Percentiles rank a stretch among this genome's conserved stretches.
Conservation (phyloP, 2,113 vertebrate genomes). For the Pelecanoides urinatrix region DNA sequence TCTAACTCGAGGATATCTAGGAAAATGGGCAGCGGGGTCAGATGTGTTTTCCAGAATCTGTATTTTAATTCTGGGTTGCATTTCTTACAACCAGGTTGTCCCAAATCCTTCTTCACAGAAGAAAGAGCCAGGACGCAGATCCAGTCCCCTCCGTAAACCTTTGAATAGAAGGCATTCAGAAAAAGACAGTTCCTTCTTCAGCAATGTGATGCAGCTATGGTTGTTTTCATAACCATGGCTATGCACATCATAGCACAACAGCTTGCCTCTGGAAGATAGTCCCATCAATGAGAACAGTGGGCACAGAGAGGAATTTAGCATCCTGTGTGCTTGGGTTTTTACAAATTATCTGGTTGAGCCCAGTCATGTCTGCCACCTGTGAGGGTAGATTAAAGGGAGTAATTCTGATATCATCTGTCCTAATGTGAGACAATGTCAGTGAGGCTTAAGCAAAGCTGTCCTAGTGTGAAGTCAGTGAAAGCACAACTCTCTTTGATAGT, state of each 20-base stretch:
- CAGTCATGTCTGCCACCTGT: neutral
- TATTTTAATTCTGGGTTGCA: neutral
- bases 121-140: neutral
- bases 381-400: neutral
- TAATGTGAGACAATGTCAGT: neutral
- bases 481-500: neutral
- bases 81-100: neutral
- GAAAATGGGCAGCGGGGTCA: fast-evolving
- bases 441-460: neutral
- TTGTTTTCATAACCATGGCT: neutral
- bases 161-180: neutral
- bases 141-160: neutral
- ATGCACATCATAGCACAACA: neutral
- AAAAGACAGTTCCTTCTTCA: neutral
- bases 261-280: neutral
- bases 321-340: neutral
- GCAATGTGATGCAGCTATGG: neutral
- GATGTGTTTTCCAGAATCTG: neutral
- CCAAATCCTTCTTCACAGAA: neutral
- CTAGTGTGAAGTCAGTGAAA: neutral
- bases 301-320: neutral
- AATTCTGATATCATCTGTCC: neutral
- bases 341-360: neutral
- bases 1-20: neutral
- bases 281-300: neutral